These are phyloP conservation scores for Corythoichthys haematopterus DNA, from an alignment of 2,113 vertebrate species.

Conservation along the genomic window DNA sequence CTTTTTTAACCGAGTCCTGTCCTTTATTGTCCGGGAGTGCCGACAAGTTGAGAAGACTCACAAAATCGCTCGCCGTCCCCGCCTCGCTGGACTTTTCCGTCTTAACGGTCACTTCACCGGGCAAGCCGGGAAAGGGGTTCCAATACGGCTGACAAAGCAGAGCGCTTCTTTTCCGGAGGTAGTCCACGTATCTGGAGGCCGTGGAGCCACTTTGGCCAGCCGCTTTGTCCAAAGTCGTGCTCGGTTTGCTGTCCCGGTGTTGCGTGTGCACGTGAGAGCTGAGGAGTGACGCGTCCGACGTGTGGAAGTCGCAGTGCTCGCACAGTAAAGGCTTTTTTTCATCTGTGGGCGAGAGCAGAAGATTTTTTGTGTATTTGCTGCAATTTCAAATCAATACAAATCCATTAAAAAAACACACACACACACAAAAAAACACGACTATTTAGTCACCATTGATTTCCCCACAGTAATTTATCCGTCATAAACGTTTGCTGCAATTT, in stretches of 20 bases:
- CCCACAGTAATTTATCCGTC: too few species aligned
- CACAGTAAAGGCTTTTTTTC: slow-evolving; percentile 69
- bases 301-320: slow-evolving; percentile 74
- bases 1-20: slow-evolving; percentile 49
- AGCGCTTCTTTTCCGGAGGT: slow-evolving; percentile 70
- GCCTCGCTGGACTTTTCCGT: slow-evolving; percentile 29
- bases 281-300: slow-evolving; percentile 55
- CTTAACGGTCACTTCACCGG: slow-evolving; percentile 41
- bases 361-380: background rate
- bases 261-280: slow-evolving; percentile 67
- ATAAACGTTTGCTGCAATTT: slow-evolving; percentile 23
- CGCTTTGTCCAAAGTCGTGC: slow-evolving; percentile 27
- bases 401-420: background rate
- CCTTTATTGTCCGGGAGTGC: slow-evolving; percentile 20
- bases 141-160: slow-evolving; percentile 72
- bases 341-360: slow-evolving; percentile 61
- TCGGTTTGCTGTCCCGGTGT: slow-evolving; percentile 46
- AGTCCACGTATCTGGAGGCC: slow-evolving; percentile 65
- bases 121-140: slow-evolving; percentile 48
- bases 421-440: too few species aligned
- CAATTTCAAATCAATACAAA: background rate
- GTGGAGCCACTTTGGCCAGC: slow-evolving; percentile 58
- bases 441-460: too few species aligned
- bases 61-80: slow-evolving; percentile 18
- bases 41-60: slow-evolving; percentile 62